Conservation (phyloP, 1,140 invertebrate genomes). For the Brachionus plicatilis region DNA sequence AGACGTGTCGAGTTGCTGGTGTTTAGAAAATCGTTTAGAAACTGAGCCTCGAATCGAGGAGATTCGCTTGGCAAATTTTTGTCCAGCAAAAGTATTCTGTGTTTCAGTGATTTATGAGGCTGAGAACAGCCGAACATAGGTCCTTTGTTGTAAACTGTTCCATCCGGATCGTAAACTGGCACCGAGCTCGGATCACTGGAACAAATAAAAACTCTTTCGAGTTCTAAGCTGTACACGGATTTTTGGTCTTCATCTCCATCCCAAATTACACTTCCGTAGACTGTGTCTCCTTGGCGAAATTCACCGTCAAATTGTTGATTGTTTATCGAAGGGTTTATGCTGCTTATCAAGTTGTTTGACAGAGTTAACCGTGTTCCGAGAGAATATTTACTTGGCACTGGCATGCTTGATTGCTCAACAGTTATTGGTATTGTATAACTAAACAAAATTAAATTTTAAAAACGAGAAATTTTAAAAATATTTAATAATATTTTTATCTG, state of each 20-base stretch:
- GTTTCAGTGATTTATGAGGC: constrained; percentile 51
- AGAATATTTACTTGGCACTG: constrained; percentile 56
- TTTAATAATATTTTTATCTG: too few species aligned
- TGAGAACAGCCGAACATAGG: constrained; percentile 58
- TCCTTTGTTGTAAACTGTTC: constrained; percentile 55
- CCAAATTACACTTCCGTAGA: constrained; percentile 59
- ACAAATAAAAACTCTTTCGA: constrained; percentile 58
- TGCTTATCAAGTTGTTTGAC: constrained; percentile 53
- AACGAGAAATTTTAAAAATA: too few species aligned
- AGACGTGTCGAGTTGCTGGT: not conserved
- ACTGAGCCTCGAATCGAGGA: constrained; percentile 14
- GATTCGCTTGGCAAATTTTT: not conserved
- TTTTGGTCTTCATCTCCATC: constrained; percentile 56
- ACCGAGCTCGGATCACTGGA: constrained; percentile 56
- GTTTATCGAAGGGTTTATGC: constrained; percentile 49
- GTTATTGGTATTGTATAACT: constrained; percentile 55
- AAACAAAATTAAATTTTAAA: too few species aligned
- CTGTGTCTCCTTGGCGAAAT: constrained; percentile 48
- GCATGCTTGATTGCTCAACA: constrained; percentile 57
- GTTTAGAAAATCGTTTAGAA: constrained; percentile 14
- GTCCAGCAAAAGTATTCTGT: constrained; percentile 57
- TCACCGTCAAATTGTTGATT: constrained; percentile 48
- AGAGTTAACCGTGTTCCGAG: constrained; percentile 58
- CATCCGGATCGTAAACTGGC: constrained; percentile 58
- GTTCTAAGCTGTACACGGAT: constrained; percentile 52